Evolutionary conservation across 2,888 invertebrate species (phyloP).

Genomic region (Eudasyphora cyanicolor): DNA sequence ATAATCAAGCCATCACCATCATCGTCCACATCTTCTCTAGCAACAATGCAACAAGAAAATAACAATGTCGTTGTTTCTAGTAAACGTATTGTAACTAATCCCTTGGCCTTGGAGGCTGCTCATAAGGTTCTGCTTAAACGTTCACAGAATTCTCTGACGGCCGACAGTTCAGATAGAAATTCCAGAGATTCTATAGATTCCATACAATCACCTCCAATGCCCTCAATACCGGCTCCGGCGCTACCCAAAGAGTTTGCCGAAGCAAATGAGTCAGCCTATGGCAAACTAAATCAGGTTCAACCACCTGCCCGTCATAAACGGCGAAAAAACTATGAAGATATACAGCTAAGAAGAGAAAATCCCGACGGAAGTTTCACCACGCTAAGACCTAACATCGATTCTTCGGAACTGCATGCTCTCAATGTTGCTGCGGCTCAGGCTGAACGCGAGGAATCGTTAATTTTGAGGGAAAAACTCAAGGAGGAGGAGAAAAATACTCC

Average conservation of each 20-base stretch:
- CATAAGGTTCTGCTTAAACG: constrained; percentile 64
- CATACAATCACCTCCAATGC: constrained; percentile 75
- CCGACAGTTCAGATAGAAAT: constrained; percentile 64
- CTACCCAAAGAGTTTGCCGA: constrained; percentile 67
- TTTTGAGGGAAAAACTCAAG: constrained; percentile 71
- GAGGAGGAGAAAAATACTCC: constrained; percentile 72
- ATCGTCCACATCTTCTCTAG: constrained; percentile 24
- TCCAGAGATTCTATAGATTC: constrained; percentile 69
- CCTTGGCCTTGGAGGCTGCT: constrained; percentile 69
- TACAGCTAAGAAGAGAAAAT: constrained; percentile 71
- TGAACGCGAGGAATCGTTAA: constrained; percentile 73
- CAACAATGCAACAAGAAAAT: constrained; percentile 63
- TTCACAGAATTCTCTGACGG: constrained; percentile 49
- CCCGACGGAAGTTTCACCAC: constrained; percentile 51
- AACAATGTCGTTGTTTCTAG: constrained; percentile 57
- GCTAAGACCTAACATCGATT: constrained; percentile 73
- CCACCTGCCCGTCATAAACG: constrained; percentile 75
- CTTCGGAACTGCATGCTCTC: constrained; percentile 73
- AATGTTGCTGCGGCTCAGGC: constrained; percentile 70
- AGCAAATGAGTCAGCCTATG: constrained; percentile 69
- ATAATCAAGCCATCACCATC: constrained; percentile 59
- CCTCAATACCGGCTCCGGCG: constrained; percentile 76
- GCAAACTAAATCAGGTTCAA: constrained; percentile 70
- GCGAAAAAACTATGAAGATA: constrained; percentile 75
- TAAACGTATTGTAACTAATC: constrained; percentile 59